Base-by-base conservation (phyloP, 2,797 vertebrate genomes). In the Leptoclinus maculatus region DNA sequence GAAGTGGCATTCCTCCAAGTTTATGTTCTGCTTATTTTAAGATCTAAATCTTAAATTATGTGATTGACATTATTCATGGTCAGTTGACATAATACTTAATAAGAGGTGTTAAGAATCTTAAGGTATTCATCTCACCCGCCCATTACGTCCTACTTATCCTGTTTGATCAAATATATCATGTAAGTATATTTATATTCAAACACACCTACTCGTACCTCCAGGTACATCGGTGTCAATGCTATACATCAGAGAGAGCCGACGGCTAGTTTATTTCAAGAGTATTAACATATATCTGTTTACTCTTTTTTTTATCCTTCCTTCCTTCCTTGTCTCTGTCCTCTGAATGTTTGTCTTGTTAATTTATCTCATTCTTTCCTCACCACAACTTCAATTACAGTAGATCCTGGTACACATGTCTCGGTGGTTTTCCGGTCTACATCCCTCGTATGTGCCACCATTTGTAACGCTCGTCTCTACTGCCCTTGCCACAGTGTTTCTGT, bases 271-370 rank as follows among this genome's bases (percentile, higher is more conserved):
- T 73, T 80, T 74, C 27, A 83, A 34, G 36, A 71, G 56, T 62
- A 36, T 71, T 66, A 41, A 38, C 56, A 84, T 83, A 27, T 34
- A 79, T 80, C 67, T 66, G 63, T 83, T 88, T 73, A 71, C 75
- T 57, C 64, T 32, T 32, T 80, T 70, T 76, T 74, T 88, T 90
- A 79, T 86, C n/a, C n/a, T n/a, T n/a, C n/a, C 78, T 83, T 60
- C 51, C 5, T 38, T 65, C 34, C 66, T 63, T 54, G 75, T 82
- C 58, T 84, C 59, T 67, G 39, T 87, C 56, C 58, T 43, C 47
- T 68, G 43, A 14, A 78, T 73, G 81, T 74, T 66, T 79, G 74
- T 84, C 58, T 74, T 62, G 63, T 83, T 73, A 80, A 78, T 80
- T 83, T 63, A 39, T 77, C 60, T 82, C 56, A 34, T 72, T 83